Conservation (phyloP, 2,888 invertebrate genomes). For the Chrysolina haemoptera region DNA sequence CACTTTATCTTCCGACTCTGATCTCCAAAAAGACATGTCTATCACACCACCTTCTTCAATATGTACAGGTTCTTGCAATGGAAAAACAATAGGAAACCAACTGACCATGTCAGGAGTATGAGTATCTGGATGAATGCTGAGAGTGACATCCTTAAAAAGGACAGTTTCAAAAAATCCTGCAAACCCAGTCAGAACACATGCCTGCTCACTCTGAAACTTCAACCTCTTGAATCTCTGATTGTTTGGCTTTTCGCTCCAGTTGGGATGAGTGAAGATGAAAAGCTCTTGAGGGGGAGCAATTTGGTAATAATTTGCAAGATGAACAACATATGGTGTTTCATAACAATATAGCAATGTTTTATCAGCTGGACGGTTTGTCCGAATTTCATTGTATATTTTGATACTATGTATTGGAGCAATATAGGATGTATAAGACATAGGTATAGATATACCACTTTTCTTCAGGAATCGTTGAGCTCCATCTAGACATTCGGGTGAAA, state of each 20-base stretch:
- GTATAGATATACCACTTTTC: conserved; percentile 93
- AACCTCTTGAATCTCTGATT: conserved; percentile 83
- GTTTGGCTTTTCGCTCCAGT: conserved; percentile 76
- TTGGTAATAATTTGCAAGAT: conserved; percentile 87
- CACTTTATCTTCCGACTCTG: conserved; percentile 83
- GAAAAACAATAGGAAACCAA: conserved; percentile 98
- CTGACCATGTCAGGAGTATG: conserved; percentile 95
- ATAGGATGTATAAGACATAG: conserved; percentile 90
- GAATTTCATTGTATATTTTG: conserved; percentile 86
- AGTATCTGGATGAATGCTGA: conserved; percentile 92
- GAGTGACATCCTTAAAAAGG: conserved; percentile 85
- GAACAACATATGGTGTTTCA: conserved; percentile 95
- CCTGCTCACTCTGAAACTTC: conserved; percentile 80
- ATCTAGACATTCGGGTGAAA: conserved; percentile 98
- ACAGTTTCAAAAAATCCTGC: conserved; percentile 95
- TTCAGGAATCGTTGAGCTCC: conserved; percentile 91
- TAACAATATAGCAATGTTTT: conserved; percentile 72
- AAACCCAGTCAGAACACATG: conserved; percentile 92
- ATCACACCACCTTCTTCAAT: conserved; percentile 81
- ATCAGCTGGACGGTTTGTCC: conserved; percentile 70
- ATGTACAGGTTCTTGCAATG: conserved; percentile 81
- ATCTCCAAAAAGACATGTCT: conserved; percentile 90
- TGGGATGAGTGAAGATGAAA: conserved; percentile 94
- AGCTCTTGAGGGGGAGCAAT: conserved; percentile 81
- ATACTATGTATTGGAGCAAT: conserved; percentile 94